Evolutionary conservation across 2,113 vertebrate genomes (phyloP), one percentile per base, ranked within the genome.

Genomic region (Maylandia zebra): DNA sequence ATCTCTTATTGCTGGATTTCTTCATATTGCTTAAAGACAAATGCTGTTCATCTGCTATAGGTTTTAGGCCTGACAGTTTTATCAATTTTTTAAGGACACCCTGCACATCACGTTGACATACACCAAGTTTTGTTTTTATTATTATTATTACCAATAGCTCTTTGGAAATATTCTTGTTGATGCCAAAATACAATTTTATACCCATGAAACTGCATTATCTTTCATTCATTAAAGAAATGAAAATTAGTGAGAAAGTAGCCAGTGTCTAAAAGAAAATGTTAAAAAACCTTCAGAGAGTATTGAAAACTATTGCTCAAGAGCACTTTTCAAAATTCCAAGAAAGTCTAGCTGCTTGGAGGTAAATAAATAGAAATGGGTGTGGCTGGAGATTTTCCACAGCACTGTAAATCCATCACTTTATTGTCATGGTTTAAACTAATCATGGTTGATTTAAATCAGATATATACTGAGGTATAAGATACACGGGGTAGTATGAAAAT

Each of bases 61-160:
- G 6, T 1, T 66, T 66, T n/a, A 66, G 19, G 1, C 32, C 32
- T 38, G 17, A 3, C 61, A 66, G 61, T 66, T 66, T 66, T 8
- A 7, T 34, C 2, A 66, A 0, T 66, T 38, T 66, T 12, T 38
- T 66, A 38, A 38, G 61, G 34, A 22, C 17, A 66, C 1, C 34
- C 34, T 66, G 61, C 17, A 66, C 6, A n/a, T 4, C 34, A 38
- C 0, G 3, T 66, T 66, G 61, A 13, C 61, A 8, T 8, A 66
- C 10, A n/a, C 0, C 6, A 36, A 0, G 61, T 38, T 38, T n/a
- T 38, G 0, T 36, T 64, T n/a, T 64, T 30, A 19, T 57, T 30
- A 61, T 36, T 64, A 4, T 64, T 36, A 38, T 66, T 66, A 38
- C 61, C 34, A 5, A 38, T 66, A 66, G 10, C 34, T 5, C 34